Percentiles rank a stretch among this genome's conserved stretches.
phyloP scores from a whole-genome alignment of 1,140 invertebrate genomes.

The Drosophila sturtevanti region DNA sequence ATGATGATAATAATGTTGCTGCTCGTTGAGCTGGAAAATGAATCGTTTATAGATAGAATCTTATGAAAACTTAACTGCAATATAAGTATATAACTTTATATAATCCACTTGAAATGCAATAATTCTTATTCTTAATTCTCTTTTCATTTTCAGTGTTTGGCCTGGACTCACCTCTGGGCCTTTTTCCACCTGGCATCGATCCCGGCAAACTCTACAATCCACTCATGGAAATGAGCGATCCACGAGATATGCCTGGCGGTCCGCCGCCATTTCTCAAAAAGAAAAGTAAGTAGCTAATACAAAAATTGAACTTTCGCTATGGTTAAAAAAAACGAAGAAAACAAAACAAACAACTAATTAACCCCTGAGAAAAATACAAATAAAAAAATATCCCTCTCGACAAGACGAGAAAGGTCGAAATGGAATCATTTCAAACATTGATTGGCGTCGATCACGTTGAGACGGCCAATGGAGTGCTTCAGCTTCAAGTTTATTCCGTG shows the following conservation, averaged over 20 bases:
- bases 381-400: conserved; percentile 5
- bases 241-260: conserved; percentile 84
- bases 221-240: conserved; percentile 87
- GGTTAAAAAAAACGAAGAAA: neutral
- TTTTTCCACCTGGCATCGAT: conserved; percentile 89
- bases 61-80: neutral
- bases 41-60: conserved; percentile 48
- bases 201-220: conserved; percentile 87
- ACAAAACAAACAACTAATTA: conserved; percentile 76
- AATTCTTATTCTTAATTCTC: neutral
- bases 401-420: conserved; percentile 39
- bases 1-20: conserved; percentile 2
- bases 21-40: conserved; percentile 72
- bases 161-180: conserved; percentile 87
- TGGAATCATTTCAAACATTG: conserved; percentile 54
- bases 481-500: conserved; percentile 43
- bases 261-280: conserved; percentile 86
- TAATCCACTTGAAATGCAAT: too few species aligned
- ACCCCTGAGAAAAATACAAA: conserved; percentile 40
- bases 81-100: neutral
- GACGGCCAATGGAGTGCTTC: conserved; percentile 27
- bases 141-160: conserved; percentile 87
- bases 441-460: conserved; percentile 73
- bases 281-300: conserved; percentile 85
- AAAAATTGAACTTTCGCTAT: conserved; percentile 44